Evolutionary conservation across 2,888 invertebrate genomes (phyloP), one percentile per base, ranked within the genome.

Genomic region (Habroteleia sp.): DNA sequence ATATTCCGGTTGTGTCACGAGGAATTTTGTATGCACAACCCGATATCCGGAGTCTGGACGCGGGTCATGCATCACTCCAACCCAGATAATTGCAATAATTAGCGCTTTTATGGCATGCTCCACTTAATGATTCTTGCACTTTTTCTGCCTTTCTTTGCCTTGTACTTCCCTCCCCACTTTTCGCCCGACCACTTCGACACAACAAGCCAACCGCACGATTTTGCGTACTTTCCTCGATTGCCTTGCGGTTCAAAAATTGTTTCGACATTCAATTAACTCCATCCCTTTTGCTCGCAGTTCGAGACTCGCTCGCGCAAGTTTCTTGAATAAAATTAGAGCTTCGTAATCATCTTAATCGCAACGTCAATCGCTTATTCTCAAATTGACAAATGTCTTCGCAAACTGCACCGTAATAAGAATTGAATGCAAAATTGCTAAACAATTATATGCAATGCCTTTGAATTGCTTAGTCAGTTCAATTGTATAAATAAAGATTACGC

Each of bases 31-130:
- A 33, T 33, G 33, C 33, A 5, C 33, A 6, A 13, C 4, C 33
- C 11, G 11, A 13, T 13, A 13, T 5, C 23, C 16, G 17, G 20
- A 10, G 6, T 52, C 25, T n/a, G 37, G 25, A 25, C 54, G 4
- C 17, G 13, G 25, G 33, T 56, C 33, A 42, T 42, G 20, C 13
- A 23, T 16, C 33, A 14, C 46, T 13, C 42, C 46, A 46, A 60
- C 27, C 7, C 31, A 20, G 39, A 33, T 58, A 58, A 58, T 58
- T 44, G 39, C 44, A 35, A 58, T 31, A 58, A 58, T 58, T 58
- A 58, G 42, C n/a, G n/a, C n/a, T n/a, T n/a, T n/a, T n/a, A n/a
- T n/a, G n/a, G n/a, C n/a, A n/a, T 13, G 41, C 56, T 20, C 8
- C 41, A 17, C 41, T 54, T 41, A 54, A 54, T 37, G 50, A 33